Percentiles rank a stretch among this genome's conserved stretches.
These are phyloP conservation scores for Onthophagus sagittarius DNA, from an alignment of 2,888 invertebrate genomes.

Conservation along the genomic window DNA sequence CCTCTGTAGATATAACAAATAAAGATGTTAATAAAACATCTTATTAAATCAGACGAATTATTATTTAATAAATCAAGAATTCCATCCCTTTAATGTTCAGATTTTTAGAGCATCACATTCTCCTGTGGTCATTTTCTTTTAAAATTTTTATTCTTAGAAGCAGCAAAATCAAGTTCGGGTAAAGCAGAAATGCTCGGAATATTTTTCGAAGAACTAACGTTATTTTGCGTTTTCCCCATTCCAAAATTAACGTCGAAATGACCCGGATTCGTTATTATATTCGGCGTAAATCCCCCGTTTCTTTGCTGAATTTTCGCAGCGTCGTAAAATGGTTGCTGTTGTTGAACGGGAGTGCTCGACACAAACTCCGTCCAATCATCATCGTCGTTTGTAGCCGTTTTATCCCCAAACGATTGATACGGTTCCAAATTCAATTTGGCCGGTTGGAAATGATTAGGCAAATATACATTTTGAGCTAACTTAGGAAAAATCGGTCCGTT, in stretches of 20 bases:
- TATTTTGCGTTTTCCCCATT: slow-evolving; percentile 21
- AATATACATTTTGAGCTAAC: background rate
- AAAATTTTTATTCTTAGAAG: slow-evolving; percentile 46
- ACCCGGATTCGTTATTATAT: slow-evolving; percentile 44
- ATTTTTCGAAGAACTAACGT: slow-evolving; percentile 26
- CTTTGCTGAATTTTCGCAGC: background rate
- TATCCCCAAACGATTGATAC: slow-evolving; percentile 5
- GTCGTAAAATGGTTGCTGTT: slow-evolving; percentile 14
- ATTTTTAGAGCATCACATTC: slow-evolving; percentile 42
- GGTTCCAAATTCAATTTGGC: slow-evolving; percentile 16
- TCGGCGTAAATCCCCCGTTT: slow-evolving; percentile 30
- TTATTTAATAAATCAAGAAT: background rate
- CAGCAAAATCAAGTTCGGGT: slow-evolving; percentile 55
- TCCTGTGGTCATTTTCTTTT: slow-evolving; percentile 48
- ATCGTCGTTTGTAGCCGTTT: slow-evolving; percentile 38
- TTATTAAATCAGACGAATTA: slow-evolving; percentile 1
- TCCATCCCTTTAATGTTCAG: slow-evolving; percentile 6
- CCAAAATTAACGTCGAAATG: slow-evolving; percentile 33
- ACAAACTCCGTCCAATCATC: slow-evolving; percentile 59
- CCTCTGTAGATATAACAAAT: background rate
- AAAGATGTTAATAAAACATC: slow-evolving; percentile 9
- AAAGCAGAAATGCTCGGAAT: slow-evolving; percentile 50
- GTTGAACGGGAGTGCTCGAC: slow-evolving; percentile 45
- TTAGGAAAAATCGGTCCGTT: slow-evolving; percentile 15
- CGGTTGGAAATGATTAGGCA: slow-evolving; percentile 7